Percentiles rank a stretch among this genome's conserved stretches.
Conservation (phyloP, 2,888 invertebrate genomes). For the Drosophila kokeensis region DNA sequence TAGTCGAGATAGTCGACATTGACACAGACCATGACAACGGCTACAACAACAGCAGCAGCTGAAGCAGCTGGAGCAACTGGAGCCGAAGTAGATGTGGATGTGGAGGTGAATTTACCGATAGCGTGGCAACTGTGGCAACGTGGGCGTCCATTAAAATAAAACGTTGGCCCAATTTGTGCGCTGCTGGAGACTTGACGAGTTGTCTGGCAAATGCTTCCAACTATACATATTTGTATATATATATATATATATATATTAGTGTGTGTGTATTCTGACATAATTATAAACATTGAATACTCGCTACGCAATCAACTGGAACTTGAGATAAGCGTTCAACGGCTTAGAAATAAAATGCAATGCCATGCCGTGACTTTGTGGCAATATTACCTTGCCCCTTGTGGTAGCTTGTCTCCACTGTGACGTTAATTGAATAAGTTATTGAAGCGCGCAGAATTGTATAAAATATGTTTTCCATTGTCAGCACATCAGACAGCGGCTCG, state of each 20-base stretch:
- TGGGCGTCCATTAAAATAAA: slow-evolving; percentile 68
- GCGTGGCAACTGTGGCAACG: slow-evolving; percentile 32
- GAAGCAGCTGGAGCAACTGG: slow-evolving; percentile 27
- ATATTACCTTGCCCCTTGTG: slow-evolving; percentile 4
- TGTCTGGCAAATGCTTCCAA: slow-evolving; percentile 38
- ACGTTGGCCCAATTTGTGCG: slow-evolving; percentile 68
- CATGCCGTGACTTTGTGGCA: slow-evolving; percentile 23
- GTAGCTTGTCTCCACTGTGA: slow-evolving; percentile 8
- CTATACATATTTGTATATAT: slow-evolving; percentile 8
- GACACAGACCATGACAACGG: slow-evolving; percentile 61
- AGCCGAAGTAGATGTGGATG: slow-evolving; percentile 4
- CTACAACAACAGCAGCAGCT: slow-evolving; percentile 6
- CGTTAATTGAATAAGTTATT: slow-evolving; percentile 53
- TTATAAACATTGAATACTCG: slow-evolving; percentile 55
- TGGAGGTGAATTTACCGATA: slow-evolving; percentile 10
- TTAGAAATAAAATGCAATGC: slow-evolving; percentile 56
- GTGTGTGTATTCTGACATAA: slow-evolving; percentile 34
- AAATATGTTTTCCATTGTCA: slow-evolving; percentile 28
- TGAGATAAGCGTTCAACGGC: slow-evolving; percentile 59
- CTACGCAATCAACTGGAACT: slow-evolving; percentile 64
- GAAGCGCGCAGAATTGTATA: slow-evolving; percentile 19
- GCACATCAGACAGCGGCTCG: slow-evolving; percentile 12
- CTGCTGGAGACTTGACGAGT: slow-evolving; percentile 50
- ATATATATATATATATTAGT: slow-evolving; percentile 9
- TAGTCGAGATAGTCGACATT: slow-evolving; percentile 49